Evolutionary conservation across 30 jellyfish, hydroid and myxozoan genomes (phyloP).

Genomic region (Clytia hemisphaerica): DNA sequence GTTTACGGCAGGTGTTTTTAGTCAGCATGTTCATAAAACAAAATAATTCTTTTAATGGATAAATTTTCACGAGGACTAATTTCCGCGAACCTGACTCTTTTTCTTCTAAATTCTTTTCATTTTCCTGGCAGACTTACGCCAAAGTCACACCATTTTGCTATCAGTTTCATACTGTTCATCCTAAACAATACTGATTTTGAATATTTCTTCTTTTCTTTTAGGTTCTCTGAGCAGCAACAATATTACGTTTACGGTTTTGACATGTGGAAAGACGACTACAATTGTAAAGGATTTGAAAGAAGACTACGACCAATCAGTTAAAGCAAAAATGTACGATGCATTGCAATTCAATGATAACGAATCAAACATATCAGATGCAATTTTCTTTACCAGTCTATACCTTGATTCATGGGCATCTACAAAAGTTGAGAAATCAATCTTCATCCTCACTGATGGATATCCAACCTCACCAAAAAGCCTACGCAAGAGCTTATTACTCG

Average conservation of each 20-base stretch:
- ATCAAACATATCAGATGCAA: constrained; percentile 3
- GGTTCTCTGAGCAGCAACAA: not conserved
- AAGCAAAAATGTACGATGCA: constrained; percentile 12
- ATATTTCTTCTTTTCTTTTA: not conserved
- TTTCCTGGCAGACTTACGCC: not conserved
- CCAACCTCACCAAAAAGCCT: constrained; percentile 7
- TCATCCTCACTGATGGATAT: constrained; percentile 7
- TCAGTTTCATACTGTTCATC: not conserved
- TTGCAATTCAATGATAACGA: not conserved
- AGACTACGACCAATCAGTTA: not conserved
- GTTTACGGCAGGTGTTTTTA: no score
- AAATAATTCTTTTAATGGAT: no score
- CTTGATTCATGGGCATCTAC: not conserved
- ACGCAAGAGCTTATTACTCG: not conserved
- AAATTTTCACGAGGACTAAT: no score
- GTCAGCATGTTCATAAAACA: no score
- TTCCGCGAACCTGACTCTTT: no score
- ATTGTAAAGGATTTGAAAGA: not conserved
- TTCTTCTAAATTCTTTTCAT: not conserved
- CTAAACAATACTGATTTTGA: not conserved
- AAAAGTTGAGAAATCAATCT: not conserved
- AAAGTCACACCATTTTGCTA: no score
- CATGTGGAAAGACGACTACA: not conserved
- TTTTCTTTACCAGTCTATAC: not conserved
- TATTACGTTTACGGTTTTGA: not conserved